Conservation (phyloP, 2,888 invertebrate genomes). For the Chirona hameri region DNA sequence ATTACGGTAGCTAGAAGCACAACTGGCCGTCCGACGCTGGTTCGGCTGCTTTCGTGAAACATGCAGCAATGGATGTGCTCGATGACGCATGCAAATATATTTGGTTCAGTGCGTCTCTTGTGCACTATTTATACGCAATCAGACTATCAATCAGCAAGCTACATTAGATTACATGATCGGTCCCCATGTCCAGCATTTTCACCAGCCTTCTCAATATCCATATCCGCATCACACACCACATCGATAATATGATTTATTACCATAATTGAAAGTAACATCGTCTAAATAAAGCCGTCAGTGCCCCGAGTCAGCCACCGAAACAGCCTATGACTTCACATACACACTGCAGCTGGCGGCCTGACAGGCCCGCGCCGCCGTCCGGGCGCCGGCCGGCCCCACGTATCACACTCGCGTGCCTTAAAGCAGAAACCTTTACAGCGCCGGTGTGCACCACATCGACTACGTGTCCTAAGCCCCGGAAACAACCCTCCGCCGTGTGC, state of each 20-base stretch:
- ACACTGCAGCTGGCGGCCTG: neutral
- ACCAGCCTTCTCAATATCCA: no score
- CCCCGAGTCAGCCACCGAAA: neutral
- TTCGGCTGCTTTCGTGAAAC: no score
- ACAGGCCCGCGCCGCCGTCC: neutral
- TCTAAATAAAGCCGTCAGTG: constrained; percentile 24
- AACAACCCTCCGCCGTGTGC: neutral
- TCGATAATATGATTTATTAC: constrained; percentile 24
- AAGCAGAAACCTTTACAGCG: constrained; percentile 13
- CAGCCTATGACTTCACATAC: neutral
- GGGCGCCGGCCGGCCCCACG: neutral
- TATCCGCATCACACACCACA: neutral
- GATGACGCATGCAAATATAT: no score
- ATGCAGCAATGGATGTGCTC: no score
- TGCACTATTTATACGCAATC: no score
- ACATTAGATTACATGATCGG: no score
- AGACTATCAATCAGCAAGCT: no score
- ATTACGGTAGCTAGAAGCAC: no score
- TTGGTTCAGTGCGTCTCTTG: no score
- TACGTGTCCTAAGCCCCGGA: constrained; percentile 7
- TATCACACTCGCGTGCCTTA: constrained; percentile 27
- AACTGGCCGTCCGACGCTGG: no score
- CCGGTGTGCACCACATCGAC: neutral
- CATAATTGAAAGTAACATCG: constrained; percentile 27
- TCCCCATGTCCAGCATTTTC: no score